A percentile compares a stretch with the other conserved stretches of the same genome.
Conservation (phyloP, 2,888 invertebrate species). For the Tenodera sinensis region DNA sequence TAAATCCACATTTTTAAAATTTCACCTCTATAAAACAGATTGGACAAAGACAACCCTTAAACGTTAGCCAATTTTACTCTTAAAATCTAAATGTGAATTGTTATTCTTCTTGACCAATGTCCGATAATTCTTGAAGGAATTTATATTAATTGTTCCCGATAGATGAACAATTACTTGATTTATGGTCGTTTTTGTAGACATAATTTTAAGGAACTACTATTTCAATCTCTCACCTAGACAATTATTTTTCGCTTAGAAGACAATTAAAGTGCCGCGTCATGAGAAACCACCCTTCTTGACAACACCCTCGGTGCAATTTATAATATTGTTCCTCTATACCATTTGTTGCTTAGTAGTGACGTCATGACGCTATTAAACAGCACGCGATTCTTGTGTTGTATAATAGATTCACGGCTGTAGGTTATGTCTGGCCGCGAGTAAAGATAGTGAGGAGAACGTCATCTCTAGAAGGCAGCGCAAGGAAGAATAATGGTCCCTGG, state of each 20-base stretch:
- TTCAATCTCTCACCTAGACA: background rate
- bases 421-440: background rate
- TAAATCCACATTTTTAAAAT: too few relatives aligned
- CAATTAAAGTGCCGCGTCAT: background rate
- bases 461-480: conserved; percentile 8
- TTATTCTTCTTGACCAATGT: too few relatives aligned
- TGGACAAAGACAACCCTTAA: too few relatives aligned
- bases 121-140: too few relatives aligned
- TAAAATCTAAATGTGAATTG: too few relatives aligned
- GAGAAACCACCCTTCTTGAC: background rate
- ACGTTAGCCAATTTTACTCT: too few relatives aligned
- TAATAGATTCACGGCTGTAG: background rate
- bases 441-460: conserved; percentile 5
- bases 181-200: too few relatives aligned
- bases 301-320: background rate
- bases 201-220: too few relatives aligned
- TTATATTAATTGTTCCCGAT: too few relatives aligned
- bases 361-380: conserved; percentile 1
- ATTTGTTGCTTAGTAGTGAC: conserved; percentile 12
- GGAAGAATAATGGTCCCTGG: conserved; percentile 15
- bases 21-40: too few relatives aligned
- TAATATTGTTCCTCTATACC: conserved; percentile 1
- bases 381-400: conserved; percentile 3
- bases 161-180: too few relatives aligned
- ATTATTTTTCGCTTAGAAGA: background rate